A percentile compares a stretch with the other conserved stretches of the same genome.
These are phyloP conservation scores for Patiria miniata DNA, from an alignment of 35 echinoderm and acorn worm genomes.

Conservation along the genomic window DNA sequence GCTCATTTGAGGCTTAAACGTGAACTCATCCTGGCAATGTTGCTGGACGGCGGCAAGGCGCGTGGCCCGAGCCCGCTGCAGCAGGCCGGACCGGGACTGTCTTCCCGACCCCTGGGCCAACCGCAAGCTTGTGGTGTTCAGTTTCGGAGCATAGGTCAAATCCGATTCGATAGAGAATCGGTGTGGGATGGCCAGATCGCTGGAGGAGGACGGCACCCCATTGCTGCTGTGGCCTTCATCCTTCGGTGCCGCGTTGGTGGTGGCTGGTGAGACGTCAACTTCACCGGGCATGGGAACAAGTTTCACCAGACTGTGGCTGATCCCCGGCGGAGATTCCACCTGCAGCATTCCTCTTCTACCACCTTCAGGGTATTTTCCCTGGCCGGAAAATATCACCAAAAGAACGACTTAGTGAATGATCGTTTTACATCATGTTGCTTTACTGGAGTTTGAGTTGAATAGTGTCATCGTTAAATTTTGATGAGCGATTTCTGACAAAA, in stretches of 20 bases:
- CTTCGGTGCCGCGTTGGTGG: background rate
- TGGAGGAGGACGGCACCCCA: background rate
- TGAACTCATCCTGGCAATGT: conserved; percentile 61
- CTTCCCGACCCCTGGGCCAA: conserved; percentile 66
- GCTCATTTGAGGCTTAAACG: conserved; percentile 95
- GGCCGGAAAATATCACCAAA: background rate
- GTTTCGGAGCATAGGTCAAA: conserved; percentile 79
- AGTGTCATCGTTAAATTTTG: background rate
- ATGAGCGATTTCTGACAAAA: no score
- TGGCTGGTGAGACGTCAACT: background rate
- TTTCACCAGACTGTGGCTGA: conserved; percentile 15
- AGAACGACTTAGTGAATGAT: background rate
- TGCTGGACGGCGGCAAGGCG: background rate
- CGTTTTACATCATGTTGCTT: background rate
- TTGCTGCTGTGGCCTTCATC: background rate
- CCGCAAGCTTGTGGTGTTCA: conserved; percentile 80
- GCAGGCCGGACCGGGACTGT: conserved; percentile 27
- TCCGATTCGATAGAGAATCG: conserved; percentile 56
- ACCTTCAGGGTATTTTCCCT: background rate
- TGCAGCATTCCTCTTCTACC: conserved; percentile 35
- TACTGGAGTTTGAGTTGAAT: background rate
- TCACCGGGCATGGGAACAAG: conserved; percentile 2
- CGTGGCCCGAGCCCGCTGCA: conserved; percentile 38
- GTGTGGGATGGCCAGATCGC: background rate
- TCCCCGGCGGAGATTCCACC: background rate